Conservation (phyloP, 2,113 vertebrate species). For the Amazona vittata region DNA sequence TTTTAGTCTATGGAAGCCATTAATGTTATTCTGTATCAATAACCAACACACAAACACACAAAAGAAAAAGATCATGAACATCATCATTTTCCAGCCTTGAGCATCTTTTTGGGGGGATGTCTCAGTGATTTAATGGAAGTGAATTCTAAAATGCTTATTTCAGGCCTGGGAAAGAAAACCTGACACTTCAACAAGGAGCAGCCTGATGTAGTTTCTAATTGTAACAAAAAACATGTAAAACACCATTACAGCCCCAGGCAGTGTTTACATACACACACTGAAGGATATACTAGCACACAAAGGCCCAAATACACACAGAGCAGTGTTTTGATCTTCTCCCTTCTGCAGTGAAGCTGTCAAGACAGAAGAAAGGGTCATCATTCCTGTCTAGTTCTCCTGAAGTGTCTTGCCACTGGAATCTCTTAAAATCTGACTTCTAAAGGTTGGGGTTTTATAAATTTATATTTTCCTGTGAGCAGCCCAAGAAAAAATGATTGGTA, state of each 20-base stretch:
- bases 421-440: slow-evolving; percentile 14
- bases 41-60: background rate
- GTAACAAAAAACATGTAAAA: background rate
- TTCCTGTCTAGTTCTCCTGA: background rate
- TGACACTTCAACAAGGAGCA: background rate
- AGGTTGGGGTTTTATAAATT: background rate
- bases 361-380: background rate
- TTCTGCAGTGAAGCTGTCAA: background rate
- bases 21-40: background rate
- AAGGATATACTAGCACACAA: background rate
- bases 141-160: background rate
- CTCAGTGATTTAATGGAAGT: background rate
- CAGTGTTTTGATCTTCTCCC: background rate
- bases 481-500: slow-evolving; percentile 29
- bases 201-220: background rate
- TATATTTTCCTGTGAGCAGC: slow-evolving; percentile 29
- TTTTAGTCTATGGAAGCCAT: background rate
- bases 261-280: background rate
- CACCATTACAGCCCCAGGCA: background rate
- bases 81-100: background rate
- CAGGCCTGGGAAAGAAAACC: background rate
- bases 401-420: background rate
- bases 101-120: background rate
- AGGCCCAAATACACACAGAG: background rate
- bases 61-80: background rate